Evolutionary conservation across 2,888 invertebrate species (phyloP).

Genomic region (Andrena chrysosceles): DNA sequence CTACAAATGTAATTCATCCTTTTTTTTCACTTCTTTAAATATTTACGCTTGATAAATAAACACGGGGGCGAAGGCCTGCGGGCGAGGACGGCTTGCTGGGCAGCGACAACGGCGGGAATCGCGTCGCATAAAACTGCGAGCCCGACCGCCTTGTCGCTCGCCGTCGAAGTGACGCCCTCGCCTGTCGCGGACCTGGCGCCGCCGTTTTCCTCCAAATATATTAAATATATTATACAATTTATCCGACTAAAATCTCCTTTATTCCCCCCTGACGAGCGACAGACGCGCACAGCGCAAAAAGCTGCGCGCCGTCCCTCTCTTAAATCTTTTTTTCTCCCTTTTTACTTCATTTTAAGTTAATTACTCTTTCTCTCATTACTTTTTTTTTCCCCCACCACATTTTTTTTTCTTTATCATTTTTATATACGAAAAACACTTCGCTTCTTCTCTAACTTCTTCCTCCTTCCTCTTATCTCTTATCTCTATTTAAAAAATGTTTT

Average conservation of each 20-base stretch:
- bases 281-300: conserved; percentile 80
- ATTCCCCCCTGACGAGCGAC: conserved; percentile 67
- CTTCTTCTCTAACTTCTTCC: conserved; percentile 40
- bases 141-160: conserved; percentile 68
- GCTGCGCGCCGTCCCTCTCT: conserved; percentile 74
- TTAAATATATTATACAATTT: conserved; percentile 85
- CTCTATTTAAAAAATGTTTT: conserved; percentile 75
- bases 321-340: conserved; percentile 61
- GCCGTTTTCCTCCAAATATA: conserved; percentile 82
- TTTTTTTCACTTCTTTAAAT: conserved; percentile 73
- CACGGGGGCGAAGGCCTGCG: conserved; percentile 62
- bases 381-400: conserved; percentile 30
- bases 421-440: conserved; percentile 66
- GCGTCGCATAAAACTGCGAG: conserved; percentile 83
- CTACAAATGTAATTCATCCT: conserved; percentile 51
- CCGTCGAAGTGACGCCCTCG: conserved; percentile 45
- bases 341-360: conserved; percentile 24
- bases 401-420: conserved; percentile 53
- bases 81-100: conserved; percentile 58
- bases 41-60: conserved; percentile 84
- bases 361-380: conserved; percentile 64
- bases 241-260: conserved; percentile 82
- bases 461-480: conserved; percentile 48
- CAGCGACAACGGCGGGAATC: conserved; percentile 62
- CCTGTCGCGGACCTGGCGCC: conserved; percentile 72